Base-by-base conservation (phyloP, 2,888 invertebrate species). In the Eupithecia subfuscata region DNA sequence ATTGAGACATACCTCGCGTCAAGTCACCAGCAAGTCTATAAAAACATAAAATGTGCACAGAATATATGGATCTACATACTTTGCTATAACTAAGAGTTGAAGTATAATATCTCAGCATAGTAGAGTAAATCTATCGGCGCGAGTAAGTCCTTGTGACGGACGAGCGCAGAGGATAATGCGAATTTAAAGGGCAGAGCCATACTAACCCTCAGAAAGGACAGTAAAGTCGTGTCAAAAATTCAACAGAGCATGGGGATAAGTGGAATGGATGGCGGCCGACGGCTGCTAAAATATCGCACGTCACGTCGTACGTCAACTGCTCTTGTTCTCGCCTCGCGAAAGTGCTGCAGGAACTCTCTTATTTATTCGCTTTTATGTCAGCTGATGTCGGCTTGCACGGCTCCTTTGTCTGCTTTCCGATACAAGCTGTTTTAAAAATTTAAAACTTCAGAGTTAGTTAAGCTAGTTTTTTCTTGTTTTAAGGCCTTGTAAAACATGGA, bases 241-340 rank as follows among this genome's bases (percentile, higher is more conserved):
- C 93, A 93, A 91, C 91, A 90, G 91, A 92, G 89, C 88, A 88
- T 89, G 86, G 87, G 92, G 92, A 91, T 94, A 95, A 95, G 95
- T 94, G 94, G 93, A 94, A 95, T 93, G 90, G 91, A 95, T 94
- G 92, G 91, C 89, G 88, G 84, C 86, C 87, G 89, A 87, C 87
- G 82, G 86, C 87, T 88, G 89, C 92, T 95, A 94, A 94, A 95
- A 94, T 93, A 95, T 94, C 94, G 92, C 90, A 89, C 90, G 91
- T 93, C 93, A 93, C 93, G 94, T 91, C 94, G 93, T 95, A 95
- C 91, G 93, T 95, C 95, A 94, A 91, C 84, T 90, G 91, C 91
- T 91, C 91, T 92, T 91, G 91, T 90, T 91, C 93, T 90, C 90
- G 70, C 69, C 69, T 74, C 73, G 87, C 82, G 89, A 89, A 92